These are phyloP conservation scores for Trichonephila inaurata DNA, from an alignment of 1,140 invertebrate species.

Conservation along the genomic window DNA sequence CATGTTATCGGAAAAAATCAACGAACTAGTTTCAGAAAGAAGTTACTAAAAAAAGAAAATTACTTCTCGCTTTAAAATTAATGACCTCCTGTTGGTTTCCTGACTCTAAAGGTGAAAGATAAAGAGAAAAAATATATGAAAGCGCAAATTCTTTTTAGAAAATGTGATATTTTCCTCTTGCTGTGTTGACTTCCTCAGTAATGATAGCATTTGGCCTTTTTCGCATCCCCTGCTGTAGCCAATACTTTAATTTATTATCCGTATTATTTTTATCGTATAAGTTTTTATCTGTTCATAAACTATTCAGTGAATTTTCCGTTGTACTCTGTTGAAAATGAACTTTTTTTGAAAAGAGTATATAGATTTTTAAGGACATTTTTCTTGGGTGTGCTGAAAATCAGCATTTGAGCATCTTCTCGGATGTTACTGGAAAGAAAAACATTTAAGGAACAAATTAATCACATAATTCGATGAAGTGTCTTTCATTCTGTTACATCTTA, in stretches of 20 bases:
- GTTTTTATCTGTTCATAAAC: conserved; percentile 26
- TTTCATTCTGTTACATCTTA: no score
- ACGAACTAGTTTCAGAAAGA: background rate
- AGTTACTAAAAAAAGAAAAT: background rate
- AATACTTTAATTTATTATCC: conserved; percentile 9
- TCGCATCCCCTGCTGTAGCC: background rate
- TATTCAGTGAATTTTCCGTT: conserved; percentile 10
- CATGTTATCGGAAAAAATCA: conserved; percentile 7
- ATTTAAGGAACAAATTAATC: no score
- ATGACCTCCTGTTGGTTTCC: conserved; percentile 19
- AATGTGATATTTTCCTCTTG: conserved; percentile 28
- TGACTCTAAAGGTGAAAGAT: conserved; percentile 10
- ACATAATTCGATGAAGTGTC: no score
- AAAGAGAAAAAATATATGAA: background rate
- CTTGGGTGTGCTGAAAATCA: no score
- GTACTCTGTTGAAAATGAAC: background rate
- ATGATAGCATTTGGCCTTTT: conserved; percentile 33
- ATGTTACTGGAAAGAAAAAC: no score
- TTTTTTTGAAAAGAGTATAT: background rate
- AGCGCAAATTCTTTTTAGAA: conserved; percentile 13
- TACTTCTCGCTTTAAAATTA: conserved; percentile 30
- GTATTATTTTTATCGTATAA: conserved; percentile 27
- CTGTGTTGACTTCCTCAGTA: conserved; percentile 23
- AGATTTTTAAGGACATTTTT: background rate
- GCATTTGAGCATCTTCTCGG: no score